phyloP scores from a whole-genome alignment of 2,888 invertebrate genomes.

The Lagria hirta region DNA sequence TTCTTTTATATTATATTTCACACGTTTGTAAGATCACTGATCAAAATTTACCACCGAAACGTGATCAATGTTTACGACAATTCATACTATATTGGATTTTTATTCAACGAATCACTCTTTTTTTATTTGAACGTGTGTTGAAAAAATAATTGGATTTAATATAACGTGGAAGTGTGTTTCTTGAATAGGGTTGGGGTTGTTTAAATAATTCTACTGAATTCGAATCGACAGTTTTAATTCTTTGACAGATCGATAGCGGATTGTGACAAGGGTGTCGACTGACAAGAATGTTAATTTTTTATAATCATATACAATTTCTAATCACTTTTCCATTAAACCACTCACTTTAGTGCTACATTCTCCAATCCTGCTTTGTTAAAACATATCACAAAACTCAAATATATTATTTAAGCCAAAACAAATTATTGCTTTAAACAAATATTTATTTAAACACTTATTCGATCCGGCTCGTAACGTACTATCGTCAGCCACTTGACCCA shows the following conservation, averaged over 20 bases:
- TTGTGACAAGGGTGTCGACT: slow-evolving; percentile 17
- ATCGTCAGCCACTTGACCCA: no score
- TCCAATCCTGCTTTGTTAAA: no score
- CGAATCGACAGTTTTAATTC: slow-evolving; percentile 17
- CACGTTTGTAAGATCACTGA: slow-evolving; percentile 37
- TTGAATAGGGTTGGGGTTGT: slow-evolving; percentile 3
- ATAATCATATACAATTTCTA: no score
- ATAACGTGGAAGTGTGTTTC: slow-evolving; percentile 9
- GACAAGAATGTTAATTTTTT: no score
- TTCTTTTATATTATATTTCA: slow-evolving; percentile 43
- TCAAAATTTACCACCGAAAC: slow-evolving; percentile 26
- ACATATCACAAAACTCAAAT: no score
- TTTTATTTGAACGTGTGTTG: slow-evolving; percentile 10
- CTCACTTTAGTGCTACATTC: no score
- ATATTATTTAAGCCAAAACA: no score
- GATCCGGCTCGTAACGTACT: no score
- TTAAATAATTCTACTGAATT: slow-evolving; percentile 10
- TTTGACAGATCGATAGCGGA: slow-evolving; percentile 11
- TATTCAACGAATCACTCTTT: slow-evolving; percentile 10
- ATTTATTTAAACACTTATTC: no score
- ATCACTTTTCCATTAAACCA: no score
- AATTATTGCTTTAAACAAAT: no score
- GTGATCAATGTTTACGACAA: slow-evolving; percentile 25
- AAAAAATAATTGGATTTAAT: slow-evolving; percentile 21
- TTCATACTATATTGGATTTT: slow-evolving; percentile 20